Evolutionary conservation across 2,888 invertebrate genomes (phyloP).

Genomic region (Margaritifera margaritifera): DNA sequence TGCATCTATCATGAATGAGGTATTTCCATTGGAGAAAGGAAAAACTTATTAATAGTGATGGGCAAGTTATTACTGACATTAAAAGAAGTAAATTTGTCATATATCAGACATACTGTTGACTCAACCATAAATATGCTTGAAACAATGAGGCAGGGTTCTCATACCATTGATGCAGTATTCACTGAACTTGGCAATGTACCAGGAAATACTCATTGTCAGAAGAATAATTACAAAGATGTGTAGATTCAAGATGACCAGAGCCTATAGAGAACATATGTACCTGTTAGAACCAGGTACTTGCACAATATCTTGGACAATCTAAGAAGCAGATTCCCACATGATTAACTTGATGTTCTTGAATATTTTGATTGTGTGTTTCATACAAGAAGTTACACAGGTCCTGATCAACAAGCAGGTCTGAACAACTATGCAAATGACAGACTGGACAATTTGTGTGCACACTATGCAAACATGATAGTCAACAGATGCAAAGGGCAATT

Average conservation of each 20-base stretch:
- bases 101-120: constrained; percentile 5
- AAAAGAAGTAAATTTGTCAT: no score
- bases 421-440: constrained; percentile 4
- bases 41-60: no score
- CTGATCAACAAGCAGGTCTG: constrained; percentile 8
- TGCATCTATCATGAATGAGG: no score
- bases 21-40: no score
- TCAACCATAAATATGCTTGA: constrained; percentile 4
- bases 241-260: constrained; percentile 12
- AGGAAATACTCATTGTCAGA: neutral
- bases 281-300: constrained; percentile 7
- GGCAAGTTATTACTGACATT: no score
- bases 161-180: constrained; percentile 8
- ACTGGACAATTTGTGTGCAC: constrained; percentile 1
- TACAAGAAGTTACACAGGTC: constrained; percentile 20
- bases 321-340: constrained; percentile 12
- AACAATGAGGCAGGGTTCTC: constrained; percentile 13
- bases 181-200: constrained; percentile 7
- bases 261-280: constrained; percentile 13
- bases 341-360: constrained; percentile 14
- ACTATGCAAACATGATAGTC: constrained; percentile 3
- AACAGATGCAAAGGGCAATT: constrained; percentile 10
- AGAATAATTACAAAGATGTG: constrained; percentile 10
- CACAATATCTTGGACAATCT: constrained; percentile 14
- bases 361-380: constrained; percentile 16